Evolutionary conservation across 1,140 invertebrate species (phyloP).

Genomic region (Scaptomyza graminum): DNA sequence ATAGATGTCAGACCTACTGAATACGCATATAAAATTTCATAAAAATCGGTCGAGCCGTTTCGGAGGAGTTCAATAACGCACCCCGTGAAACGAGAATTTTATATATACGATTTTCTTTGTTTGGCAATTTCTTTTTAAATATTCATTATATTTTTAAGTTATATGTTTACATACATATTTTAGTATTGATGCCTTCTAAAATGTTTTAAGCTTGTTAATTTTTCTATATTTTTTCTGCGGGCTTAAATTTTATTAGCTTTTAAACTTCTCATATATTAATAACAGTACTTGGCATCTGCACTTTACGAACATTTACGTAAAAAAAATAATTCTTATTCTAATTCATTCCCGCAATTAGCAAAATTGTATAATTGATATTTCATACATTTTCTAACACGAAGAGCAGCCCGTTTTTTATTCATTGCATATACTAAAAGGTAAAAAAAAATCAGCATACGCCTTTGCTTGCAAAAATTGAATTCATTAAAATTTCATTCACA

Average conservation of each 20-base stretch:
- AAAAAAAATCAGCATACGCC: constrained; percentile 19
- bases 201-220: no score
- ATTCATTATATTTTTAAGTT: no score
- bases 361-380: constrained; percentile 15
- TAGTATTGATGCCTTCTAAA: no score
- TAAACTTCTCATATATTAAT: neutral
- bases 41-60: no score
- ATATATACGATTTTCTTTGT: no score
- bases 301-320: neutral
- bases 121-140: no score
- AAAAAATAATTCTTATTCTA: constrained; percentile 9
- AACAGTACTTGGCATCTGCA: neutral
- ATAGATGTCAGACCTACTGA: no score
- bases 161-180: no score
- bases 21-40: no score
- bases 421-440: neutral
- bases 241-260: neutral
- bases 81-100: no score
- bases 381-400: neutral
- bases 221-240: neutral
- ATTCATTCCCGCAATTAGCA: constrained; percentile 17
- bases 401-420: constrained; percentile 21
- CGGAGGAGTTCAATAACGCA: no score
- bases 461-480: constrained; percentile 59
- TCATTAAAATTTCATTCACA: constrained; percentile 78